These are phyloP conservation scores for Tetragonula carbonaria DNA, from an alignment of 2,888 invertebrate species.

Conservation along the genomic window DNA sequence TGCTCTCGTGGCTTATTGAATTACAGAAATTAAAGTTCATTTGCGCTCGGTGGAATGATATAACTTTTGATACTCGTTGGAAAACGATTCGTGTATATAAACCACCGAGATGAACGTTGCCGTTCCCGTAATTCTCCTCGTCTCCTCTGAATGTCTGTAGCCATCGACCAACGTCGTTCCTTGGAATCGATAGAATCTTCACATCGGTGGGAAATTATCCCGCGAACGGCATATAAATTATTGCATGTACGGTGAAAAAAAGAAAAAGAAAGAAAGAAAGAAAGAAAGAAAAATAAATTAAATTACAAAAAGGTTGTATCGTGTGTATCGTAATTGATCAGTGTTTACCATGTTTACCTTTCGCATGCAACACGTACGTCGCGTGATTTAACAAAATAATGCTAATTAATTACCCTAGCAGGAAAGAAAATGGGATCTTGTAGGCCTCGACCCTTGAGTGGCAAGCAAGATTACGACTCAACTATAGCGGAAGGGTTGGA, in stretches of 20 bases:
- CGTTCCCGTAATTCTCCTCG: slow-evolving; percentile 16
- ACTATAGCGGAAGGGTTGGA: slow-evolving; percentile 79
- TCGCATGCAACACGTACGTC: slow-evolving; percentile 40
- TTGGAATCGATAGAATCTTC: neutral
- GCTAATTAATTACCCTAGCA: slow-evolving; percentile 77
- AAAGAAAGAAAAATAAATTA: neutral
- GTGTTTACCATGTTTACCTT: neutral
- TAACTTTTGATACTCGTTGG: slow-evolving; percentile 50
- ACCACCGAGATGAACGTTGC: slow-evolving; percentile 2
- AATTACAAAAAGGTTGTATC: neutral
- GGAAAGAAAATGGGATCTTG: slow-evolving; percentile 79
- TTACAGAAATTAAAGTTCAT: slow-evolving; percentile 62
- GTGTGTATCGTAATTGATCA: neutral
- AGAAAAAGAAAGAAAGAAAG: neutral
- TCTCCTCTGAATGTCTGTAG: slow-evolving; percentile 5
- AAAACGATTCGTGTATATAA: slow-evolving; percentile 38
- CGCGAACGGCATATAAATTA: too few relatives aligned
- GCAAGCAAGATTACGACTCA: slow-evolving; percentile 77
- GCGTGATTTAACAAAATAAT: slow-evolving; percentile 69
- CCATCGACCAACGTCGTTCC: neutral
- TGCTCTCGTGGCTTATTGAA: slow-evolving; percentile 47
- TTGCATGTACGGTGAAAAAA: neutral
- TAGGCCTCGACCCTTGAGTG: slow-evolving; percentile 71
- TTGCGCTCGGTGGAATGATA: slow-evolving; percentile 41
- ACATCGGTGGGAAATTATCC: neutral